Evolutionary conservation across 2,797 vertebrate species (phyloP).

Genomic region (Gephyroberyx darwinii): DNA sequence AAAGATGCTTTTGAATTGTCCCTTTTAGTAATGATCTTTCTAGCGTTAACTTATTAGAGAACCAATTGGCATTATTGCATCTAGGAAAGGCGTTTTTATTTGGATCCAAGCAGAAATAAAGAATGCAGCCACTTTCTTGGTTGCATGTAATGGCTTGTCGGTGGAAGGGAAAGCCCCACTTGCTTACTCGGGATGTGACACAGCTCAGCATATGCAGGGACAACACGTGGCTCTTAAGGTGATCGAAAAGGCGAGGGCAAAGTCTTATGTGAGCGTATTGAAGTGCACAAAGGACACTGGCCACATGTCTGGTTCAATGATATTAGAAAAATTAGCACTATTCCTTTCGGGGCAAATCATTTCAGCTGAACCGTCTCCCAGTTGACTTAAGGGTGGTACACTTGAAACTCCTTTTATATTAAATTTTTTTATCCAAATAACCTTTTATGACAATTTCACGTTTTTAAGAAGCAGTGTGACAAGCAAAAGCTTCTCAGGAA

Average conservation of each 20-base stretch:
- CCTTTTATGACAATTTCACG: background rate
- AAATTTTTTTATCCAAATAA: background rate
- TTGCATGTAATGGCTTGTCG: slow-evolving; percentile 36
- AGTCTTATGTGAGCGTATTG: background rate
- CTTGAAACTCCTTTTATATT: background rate
- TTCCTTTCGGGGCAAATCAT: background rate
- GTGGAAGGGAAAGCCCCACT: slow-evolving; percentile 12
- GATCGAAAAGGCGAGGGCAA: background rate
- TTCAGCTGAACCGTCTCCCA: background rate
- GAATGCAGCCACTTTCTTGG: slow-evolving; percentile 33
- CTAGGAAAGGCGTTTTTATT: slow-evolving; percentile 12
- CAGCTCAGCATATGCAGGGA: background rate
- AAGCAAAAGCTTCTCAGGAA: background rate
- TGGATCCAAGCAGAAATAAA: slow-evolving; percentile 18
- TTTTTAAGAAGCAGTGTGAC: background rate
- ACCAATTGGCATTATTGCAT: slow-evolving; percentile 8
- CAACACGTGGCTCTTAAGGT: background rate
- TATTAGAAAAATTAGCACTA: background rate
- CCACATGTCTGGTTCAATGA: background rate
- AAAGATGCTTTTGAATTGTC: slow-evolving; percentile 14
- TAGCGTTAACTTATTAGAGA: background rate
- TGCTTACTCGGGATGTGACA: background rate
- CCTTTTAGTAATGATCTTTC: background rate
- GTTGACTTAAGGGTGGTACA: background rate
- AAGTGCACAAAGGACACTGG: background rate